phyloP scores from a whole-genome alignment of 2,888 invertebrate genomes.

The Incurvaria masculella region DNA sequence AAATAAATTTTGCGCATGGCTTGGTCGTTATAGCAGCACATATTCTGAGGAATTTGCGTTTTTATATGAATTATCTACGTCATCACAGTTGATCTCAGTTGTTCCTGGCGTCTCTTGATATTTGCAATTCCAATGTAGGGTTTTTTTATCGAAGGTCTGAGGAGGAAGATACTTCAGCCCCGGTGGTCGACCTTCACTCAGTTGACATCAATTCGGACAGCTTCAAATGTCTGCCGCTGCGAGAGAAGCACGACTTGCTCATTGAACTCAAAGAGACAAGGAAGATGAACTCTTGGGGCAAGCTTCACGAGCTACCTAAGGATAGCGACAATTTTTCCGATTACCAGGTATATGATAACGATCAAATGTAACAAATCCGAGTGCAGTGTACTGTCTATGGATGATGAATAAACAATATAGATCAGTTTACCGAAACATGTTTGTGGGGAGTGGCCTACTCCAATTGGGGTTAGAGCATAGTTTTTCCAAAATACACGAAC shows the following conservation, averaged over 20 bases:
- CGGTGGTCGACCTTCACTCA: constrained; percentile 63
- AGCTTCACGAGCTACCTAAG: constrained; percentile 77
- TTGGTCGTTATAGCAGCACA: no score
- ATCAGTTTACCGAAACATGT: no score
- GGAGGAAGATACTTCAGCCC: constrained; percentile 40
- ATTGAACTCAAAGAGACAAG: constrained; percentile 87
- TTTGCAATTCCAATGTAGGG: no score
- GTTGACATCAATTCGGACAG: constrained; percentile 77
- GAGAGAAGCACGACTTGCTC: constrained; percentile 91
- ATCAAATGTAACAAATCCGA: background rate
- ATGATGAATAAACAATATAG: no score
- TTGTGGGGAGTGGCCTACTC: no score
- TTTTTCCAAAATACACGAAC: no score
- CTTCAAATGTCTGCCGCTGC: constrained; percentile 78
- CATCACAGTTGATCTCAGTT: no score
- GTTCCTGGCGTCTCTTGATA: no score
- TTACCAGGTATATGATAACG: constrained; percentile 40
- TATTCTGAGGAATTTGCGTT: no score
- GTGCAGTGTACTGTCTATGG: background rate
- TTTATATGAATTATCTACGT: no score
- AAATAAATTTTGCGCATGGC: no score
- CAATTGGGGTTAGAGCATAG: no score
- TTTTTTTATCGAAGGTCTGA: constrained; percentile 32
- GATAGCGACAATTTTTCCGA: constrained; percentile 66
- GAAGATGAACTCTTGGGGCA: constrained; percentile 88